Evolutionary conservation across 2,797 vertebrate species (phyloP).

Genomic region (Hapalemur alaotrensis): DNA sequence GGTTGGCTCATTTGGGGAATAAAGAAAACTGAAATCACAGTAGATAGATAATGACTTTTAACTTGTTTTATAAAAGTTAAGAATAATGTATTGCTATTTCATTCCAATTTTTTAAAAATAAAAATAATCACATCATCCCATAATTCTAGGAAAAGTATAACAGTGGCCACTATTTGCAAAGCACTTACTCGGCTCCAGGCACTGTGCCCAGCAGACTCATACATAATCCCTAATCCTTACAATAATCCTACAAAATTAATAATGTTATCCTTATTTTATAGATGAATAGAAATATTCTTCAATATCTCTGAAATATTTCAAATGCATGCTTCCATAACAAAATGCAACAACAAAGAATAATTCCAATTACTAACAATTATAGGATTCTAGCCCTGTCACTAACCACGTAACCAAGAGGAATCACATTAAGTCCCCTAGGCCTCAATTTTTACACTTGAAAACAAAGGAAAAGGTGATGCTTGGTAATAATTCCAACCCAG

Average conservation of each 20-base stretch:
- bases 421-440: neutral
- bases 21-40: neutral
- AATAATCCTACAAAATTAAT: neutral
- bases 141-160: neutral
- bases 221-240: neutral
- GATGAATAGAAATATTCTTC: neutral
- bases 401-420: neutral
- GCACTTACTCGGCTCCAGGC: neutral
- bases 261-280: neutral
- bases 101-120: neutral
- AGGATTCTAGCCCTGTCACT: neutral
- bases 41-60: neutral
- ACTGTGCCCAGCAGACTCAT: neutral
- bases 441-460: constrained; percentile 2
- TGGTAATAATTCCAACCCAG: neutral
- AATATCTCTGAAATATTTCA: neutral
- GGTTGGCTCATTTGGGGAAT: neutral
- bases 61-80: constrained; percentile 17
- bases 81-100: neutral
- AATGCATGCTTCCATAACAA: neutral
- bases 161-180: neutral
- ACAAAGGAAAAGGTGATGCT: neutral
- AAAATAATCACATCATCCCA: constrained; percentile 32
- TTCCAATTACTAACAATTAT: neutral
- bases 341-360: constrained; percentile 20